phyloP scores from a whole-genome alignment of 2,888 invertebrate genomes.

The Arrhopalites spinosus region DNA sequence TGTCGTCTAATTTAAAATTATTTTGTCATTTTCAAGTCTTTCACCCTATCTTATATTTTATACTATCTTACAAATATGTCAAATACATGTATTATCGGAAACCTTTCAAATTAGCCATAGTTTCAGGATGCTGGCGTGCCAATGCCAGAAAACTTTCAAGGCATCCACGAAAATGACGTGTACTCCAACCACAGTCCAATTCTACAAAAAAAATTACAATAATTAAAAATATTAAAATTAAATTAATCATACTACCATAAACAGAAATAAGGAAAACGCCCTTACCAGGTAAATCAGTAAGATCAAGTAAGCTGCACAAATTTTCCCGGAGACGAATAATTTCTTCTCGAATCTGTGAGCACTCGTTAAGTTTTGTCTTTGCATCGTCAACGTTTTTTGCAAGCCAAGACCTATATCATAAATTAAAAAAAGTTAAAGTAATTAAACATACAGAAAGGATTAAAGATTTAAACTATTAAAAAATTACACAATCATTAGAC shows the following conservation, averaged over 20 bases:
- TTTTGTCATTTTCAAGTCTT: too few relatives aligned
- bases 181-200: constrained; percentile 83
- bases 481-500: not conserved
- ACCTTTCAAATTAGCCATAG: constrained; percentile 68
- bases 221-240: not conserved
- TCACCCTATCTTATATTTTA: too few relatives aligned
- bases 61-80: too few relatives aligned
- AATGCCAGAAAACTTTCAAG: constrained; percentile 80
- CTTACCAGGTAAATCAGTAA: constrained; percentile 63
- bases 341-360: constrained; percentile 74
- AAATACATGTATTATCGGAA: too few relatives aligned
- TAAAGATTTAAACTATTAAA: not conserved
- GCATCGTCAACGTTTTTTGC: constrained; percentile 72
- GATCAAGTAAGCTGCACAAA: constrained; percentile 65
- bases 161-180: constrained; percentile 87
- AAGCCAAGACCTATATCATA: constrained; percentile 70
- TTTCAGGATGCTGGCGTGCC: constrained; percentile 73
- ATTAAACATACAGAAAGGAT: not conserved
- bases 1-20: too few relatives aligned
- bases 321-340: constrained; percentile 69
- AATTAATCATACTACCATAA: not conserved
- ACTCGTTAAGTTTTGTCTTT: constrained; percentile 69
- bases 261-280: not conserved
- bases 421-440: constrained; percentile 1
- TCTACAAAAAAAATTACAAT: not conserved